Conservation (phyloP, 2,797 vertebrate genomes). For the Lepus oiostolus region DNA sequence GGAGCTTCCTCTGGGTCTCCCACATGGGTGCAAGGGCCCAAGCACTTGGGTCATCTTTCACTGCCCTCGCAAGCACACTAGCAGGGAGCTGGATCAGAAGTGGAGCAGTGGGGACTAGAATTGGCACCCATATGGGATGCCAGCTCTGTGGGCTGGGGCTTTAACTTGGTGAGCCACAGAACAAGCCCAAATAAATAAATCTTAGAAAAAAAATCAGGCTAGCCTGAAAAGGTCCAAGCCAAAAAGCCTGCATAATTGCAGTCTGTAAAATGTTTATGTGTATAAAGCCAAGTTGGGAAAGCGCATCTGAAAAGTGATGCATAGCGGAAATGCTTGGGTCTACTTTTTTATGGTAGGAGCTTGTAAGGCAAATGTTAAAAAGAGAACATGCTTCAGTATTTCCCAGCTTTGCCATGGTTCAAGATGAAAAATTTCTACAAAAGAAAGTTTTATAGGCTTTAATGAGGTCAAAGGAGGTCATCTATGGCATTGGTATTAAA, state of each 20-base stretch:
- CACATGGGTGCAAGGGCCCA: no score
- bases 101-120: no score
- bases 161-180: no score
- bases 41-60: no score
- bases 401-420: conserved; percentile 71
- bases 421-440: conserved; percentile 48
- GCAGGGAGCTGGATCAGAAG: no score
- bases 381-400: conserved; percentile 52
- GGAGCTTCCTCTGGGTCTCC: no score
- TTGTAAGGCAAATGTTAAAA: conserved; percentile 61
- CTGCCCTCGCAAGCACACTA: no score
- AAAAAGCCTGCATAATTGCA: not conserved
- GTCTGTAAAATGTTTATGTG: not conserved
- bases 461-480: conserved; percentile 45
- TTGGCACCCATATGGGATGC: no score
- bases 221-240: conserved; percentile 11
- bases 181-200: no score
- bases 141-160: no score
- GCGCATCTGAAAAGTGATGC: not conserved
- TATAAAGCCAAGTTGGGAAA: not conserved
- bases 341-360: not conserved
- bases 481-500: conserved; percentile 37
- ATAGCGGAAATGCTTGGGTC: not conserved
- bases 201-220: not conserved
- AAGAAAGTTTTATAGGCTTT: not conserved